Conservation (phyloP, 1,140 invertebrate genomes). For the Dinothrombium tinctorium region DNA sequence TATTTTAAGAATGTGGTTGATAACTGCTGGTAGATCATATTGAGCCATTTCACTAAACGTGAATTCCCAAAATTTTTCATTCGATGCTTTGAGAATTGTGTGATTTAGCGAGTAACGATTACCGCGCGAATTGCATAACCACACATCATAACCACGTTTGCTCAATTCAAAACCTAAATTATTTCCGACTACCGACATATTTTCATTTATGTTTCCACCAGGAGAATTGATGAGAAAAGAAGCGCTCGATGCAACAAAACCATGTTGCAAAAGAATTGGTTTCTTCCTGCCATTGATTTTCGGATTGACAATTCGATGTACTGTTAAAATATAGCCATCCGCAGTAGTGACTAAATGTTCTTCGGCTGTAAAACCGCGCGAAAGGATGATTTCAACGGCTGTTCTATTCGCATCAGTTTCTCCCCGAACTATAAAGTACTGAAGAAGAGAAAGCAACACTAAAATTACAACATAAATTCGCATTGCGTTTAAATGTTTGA, state of each 20-base stretch:
- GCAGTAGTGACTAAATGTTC: conserved; percentile 23
- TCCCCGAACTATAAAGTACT: no score
- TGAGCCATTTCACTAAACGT: conserved; percentile 20
- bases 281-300: neutral
- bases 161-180: conserved; percentile 18
- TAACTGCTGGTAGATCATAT: conserved; percentile 26
- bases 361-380: conserved; percentile 35
- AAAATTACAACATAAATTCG: no score
- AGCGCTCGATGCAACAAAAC: conserved; percentile 6
- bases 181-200: neutral
- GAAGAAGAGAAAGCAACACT: no score
- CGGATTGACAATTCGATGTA: conserved; percentile 35
- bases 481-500: no score
- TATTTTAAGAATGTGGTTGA: conserved; percentile 22
- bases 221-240: conserved; percentile 25
- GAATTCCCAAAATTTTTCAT: conserved; percentile 24
- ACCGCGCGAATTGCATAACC: conserved; percentile 24
- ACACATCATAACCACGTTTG: conserved; percentile 24
- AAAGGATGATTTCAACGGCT: conserved; percentile 10
- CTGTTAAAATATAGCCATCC: conserved; percentile 26
- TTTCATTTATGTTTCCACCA: conserved; percentile 17
- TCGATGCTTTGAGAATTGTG: neutral
- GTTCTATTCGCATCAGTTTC: conserved; percentile 9
- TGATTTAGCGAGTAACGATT: conserved; percentile 21
- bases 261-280: conserved; percentile 10